These are phyloP conservation scores for Caenorhabditis briggsae DNA, from an alignment of 1,140 invertebrate genomes.

Conservation along the genomic window DNA sequence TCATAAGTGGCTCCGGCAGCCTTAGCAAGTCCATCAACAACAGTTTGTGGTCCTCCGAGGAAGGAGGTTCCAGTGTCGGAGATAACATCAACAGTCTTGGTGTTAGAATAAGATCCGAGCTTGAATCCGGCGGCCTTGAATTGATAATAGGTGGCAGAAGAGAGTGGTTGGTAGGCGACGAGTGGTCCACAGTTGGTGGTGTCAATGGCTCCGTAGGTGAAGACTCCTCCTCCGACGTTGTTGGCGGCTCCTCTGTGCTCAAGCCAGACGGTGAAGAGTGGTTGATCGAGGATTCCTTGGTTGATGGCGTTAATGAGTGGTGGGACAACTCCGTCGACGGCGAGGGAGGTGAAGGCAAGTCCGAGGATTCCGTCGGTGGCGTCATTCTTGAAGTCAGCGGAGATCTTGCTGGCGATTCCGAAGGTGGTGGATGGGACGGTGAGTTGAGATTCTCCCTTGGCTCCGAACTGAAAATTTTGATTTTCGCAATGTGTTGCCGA, in stretches of 20 bases:
- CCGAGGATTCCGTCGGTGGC: slow-evolving; percentile 90
- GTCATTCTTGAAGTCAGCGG: slow-evolving; percentile 60
- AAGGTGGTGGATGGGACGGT: slow-evolving; percentile 58
- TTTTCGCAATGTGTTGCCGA: neutral
- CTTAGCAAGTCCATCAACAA: slow-evolving; percentile 51
- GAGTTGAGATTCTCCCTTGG: slow-evolving; percentile 45
- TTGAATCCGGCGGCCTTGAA: slow-evolving; percentile 59
- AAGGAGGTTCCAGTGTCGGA: slow-evolving; percentile 61
- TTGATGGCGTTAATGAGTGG: slow-evolving; percentile 64
- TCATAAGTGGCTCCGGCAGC: slow-evolving; percentile 59
- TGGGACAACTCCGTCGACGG: slow-evolving; percentile 78
- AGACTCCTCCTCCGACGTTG: slow-evolving; percentile 60
- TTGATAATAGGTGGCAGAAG: slow-evolving; percentile 62
- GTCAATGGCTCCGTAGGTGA: slow-evolving; percentile 65
- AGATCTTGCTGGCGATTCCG: slow-evolving; percentile 58
- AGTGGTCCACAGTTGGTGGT: slow-evolving; percentile 61
- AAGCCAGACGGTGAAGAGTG: slow-evolving; percentile 60
- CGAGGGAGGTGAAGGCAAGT: slow-evolving; percentile 88
- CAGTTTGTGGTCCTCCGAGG: slow-evolving; percentile 56
- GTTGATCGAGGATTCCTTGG: slow-evolving; percentile 60
- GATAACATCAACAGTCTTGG: slow-evolving; percentile 50
- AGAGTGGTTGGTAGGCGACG: slow-evolving; percentile 62
- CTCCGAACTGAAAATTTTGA: slow-evolving; percentile 54
- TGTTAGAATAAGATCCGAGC: slow-evolving; percentile 55
- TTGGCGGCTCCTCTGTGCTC: slow-evolving; percentile 49